phyloP scores from a whole-genome alignment of 2,797 vertebrate species.

The Leuciscus waleckii region DNA sequence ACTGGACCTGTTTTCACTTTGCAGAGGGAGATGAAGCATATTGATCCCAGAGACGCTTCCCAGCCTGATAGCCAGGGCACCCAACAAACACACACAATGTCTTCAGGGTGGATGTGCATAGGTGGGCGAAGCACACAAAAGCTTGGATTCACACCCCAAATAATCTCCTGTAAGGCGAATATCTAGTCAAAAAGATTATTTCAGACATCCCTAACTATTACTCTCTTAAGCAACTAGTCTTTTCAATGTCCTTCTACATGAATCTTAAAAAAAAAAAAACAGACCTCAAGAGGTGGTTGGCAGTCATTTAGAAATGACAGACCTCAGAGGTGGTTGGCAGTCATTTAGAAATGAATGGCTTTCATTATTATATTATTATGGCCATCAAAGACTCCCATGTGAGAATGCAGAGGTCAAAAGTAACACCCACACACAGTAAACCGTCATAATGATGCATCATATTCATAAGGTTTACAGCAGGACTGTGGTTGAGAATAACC shows the following conservation, averaged over 20 bases:
- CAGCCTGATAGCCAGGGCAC: constrained; percentile 13
- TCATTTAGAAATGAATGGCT: constrained; percentile 10
- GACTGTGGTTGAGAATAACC: constrained; percentile 2
- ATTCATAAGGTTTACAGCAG: not conserved
- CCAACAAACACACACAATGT: constrained; percentile 4
- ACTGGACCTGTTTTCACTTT: constrained; percentile 45
- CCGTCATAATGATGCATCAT: not conserved
- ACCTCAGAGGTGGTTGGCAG: not conserved
- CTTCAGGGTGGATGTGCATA: constrained; percentile 6
- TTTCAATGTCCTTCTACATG: not conserved
- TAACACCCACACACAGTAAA: constrained; percentile 5
- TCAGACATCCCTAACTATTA: not conserved
- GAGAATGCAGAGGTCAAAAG: constrained; percentile 7
- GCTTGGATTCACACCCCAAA: not conserved
- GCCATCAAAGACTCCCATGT: constrained; percentile 24
- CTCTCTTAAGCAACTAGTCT: constrained; percentile 1
- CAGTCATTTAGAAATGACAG: constrained; percentile 10
- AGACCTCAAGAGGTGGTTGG: not conserved
- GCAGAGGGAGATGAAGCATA: constrained; percentile 54
- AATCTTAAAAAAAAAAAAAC: constrained; percentile 31
- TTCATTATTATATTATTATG: constrained; percentile 29
- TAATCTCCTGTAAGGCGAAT: not conserved
- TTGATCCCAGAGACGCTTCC: constrained; percentile 49
- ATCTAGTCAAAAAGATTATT: not conserved
- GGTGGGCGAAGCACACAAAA: not conserved